These are phyloP conservation scores for Hemiscyllium ocellatum DNA, from an alignment of 2,113 vertebrate species.

Conservation along the genomic window DNA sequence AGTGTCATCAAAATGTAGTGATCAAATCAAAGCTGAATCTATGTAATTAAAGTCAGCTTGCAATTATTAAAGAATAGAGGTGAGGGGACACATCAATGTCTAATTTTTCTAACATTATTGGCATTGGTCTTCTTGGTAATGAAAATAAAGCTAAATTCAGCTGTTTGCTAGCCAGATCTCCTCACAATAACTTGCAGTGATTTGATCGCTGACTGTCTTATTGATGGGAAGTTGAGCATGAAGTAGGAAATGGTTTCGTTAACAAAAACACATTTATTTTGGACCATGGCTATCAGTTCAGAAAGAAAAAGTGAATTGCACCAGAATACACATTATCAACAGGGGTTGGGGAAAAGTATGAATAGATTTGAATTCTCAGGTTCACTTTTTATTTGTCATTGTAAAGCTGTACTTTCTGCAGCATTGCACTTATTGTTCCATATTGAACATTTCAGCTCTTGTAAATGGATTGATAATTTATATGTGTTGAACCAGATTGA, in stretches of 20 bases:
- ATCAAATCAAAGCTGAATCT: neutral
- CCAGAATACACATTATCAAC: neutral
- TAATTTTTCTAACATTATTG: neutral
- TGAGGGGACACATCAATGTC: neutral
- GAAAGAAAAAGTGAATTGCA: neutral
- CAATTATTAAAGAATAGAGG: neutral
- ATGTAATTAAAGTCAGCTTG: neutral
- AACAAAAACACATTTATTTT: neutral
- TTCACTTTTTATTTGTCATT: neutral
- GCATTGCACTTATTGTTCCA: neutral
- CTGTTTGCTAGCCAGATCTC: neutral
- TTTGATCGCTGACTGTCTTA: neutral
- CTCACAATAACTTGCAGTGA: neutral
- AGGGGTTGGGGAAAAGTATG: neutral
- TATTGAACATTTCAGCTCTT: neutral
- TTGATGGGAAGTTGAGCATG: neutral
- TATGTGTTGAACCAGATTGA: neutral
- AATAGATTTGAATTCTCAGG: neutral
- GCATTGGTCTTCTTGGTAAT: neutral
- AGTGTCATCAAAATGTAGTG: neutral
- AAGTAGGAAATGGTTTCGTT: neutral
- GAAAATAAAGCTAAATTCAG: neutral
- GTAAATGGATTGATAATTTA: neutral
- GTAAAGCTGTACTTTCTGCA: neutral
- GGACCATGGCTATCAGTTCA: neutral